Base-by-base conservation (phyloP, 2,797 vertebrate genomes). In the Eulemur coronatus region DNA sequence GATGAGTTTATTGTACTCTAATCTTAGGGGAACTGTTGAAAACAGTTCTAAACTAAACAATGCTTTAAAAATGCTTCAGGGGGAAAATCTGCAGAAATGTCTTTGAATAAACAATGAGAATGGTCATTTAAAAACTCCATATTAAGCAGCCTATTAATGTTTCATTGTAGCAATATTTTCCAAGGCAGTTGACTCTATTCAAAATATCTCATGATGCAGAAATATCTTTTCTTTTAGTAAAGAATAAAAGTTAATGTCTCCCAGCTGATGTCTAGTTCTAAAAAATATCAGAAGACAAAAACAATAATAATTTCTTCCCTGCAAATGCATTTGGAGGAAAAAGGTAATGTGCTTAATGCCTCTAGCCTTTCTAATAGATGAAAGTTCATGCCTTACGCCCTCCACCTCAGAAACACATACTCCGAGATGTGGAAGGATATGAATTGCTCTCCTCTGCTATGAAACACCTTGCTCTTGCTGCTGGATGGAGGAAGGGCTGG, bases 111-210 rank as follows among this genome's bases (percentile, higher is more conserved):
- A 55, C 35, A 94, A 26, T 28, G 55, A 89, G 33, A 10, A 35
- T 88, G 6, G 30, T 22, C 73, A 46, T 61, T 82, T 1, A 5
- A 41, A 84, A 55, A 70, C 65, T 94, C 55, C 17, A 9, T 50
- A 78, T 89, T 96, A 76, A 93, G 30, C 24, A 22, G 4, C 33
- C 41, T 89, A 89, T 67, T 94, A 92, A 81, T 52, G 30, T 87
- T 96, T 94, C 48, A 91, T 43, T 67, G 22, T 69, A 72, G 48
- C 48, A 48, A 15, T 72, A 91, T 94, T 92, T 95, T 43, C 52
- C 63, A 82, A 95, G 61, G 70, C 30, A 61, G 84, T 76, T 95
- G 91, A 86, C 65, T 92, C 70, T 94, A 88, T 92, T 94, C 73
- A 95, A 46, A 43, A 65, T 95, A 90, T 63, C 5, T 88, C 46